phyloP scores from a whole-genome alignment of 2,888 invertebrate genomes.

The Glyphotaelius pellucidus region DNA sequence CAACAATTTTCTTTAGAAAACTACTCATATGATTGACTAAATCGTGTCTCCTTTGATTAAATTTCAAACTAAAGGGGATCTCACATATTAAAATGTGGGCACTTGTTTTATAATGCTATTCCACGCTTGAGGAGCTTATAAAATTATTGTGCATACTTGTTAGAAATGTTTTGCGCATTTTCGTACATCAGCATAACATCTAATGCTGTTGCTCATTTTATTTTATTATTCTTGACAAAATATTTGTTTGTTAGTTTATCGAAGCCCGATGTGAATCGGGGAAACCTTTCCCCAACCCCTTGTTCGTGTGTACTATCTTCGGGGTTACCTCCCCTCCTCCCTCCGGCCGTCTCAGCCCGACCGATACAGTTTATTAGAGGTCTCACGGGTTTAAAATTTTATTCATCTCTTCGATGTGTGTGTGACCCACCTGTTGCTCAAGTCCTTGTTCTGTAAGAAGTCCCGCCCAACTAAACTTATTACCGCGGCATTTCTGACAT shows the following conservation, averaged over 20 bases:
- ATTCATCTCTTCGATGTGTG: constrained; percentile 37
- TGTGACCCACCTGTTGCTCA: constrained; percentile 46
- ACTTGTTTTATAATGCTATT: background rate
- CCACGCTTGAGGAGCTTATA: background rate
- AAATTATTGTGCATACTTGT: background rate
- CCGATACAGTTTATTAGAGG: constrained; percentile 35
- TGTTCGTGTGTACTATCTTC: background rate
- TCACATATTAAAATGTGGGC: background rate
- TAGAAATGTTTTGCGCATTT: background rate
- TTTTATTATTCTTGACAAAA: background rate
- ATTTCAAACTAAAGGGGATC: background rate
- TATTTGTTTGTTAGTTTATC: background rate
- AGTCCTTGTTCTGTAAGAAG: constrained; percentile 11
- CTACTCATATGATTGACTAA: no score
- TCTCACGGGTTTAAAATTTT: constrained; percentile 38
- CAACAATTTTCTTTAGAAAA: no score
- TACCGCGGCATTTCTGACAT: background rate
- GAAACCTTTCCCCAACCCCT: background rate
- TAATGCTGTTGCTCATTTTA: background rate
- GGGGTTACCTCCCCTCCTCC: background rate
- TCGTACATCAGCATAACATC: background rate
- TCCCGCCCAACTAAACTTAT: background rate
- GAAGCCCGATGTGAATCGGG: background rate
- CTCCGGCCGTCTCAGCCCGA: background rate
- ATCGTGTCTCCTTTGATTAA: background rate